phyloP scores from a whole-genome alignment of 2,888 invertebrate genomes.

The Chydorus sphaericus region DNA sequence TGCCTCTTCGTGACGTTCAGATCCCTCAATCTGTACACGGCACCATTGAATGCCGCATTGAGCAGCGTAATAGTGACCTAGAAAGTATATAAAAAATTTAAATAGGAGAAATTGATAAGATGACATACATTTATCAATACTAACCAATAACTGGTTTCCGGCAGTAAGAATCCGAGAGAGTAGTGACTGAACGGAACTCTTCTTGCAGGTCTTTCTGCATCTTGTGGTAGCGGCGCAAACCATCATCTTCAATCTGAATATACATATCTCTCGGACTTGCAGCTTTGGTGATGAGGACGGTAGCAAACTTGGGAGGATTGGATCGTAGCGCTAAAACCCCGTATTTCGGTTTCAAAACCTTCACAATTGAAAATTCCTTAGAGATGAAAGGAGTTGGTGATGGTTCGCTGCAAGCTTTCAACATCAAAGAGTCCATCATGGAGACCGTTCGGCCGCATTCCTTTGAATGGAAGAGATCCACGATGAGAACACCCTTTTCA shows the following conservation, averaged over 20 bases:
- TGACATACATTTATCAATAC: too few species aligned
- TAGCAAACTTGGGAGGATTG: background rate
- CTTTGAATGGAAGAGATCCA: background rate
- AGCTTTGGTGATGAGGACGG: background rate
- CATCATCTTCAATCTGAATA: too few species aligned
- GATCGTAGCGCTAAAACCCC: background rate
- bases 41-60: background rate
- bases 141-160: too few species aligned
- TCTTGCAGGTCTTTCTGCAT: too few species aligned
- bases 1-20: too few species aligned
- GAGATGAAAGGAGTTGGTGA: too few species aligned
- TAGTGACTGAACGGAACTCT: too few species aligned
- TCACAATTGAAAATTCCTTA: too few species aligned
- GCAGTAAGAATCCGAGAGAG: too few species aligned
- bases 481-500: background rate
- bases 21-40: background rate
- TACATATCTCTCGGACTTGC: background rate
- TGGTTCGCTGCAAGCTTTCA: background rate
- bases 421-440: background rate
- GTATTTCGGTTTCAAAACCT: background rate
- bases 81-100: too few species aligned
- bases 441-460: background rate
- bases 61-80: background rate
- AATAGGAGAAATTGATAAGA: background rate
- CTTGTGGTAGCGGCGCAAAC: too few species aligned